Conservation (phyloP, 2,888 invertebrate genomes). For the Lymantria dispar region DNA sequence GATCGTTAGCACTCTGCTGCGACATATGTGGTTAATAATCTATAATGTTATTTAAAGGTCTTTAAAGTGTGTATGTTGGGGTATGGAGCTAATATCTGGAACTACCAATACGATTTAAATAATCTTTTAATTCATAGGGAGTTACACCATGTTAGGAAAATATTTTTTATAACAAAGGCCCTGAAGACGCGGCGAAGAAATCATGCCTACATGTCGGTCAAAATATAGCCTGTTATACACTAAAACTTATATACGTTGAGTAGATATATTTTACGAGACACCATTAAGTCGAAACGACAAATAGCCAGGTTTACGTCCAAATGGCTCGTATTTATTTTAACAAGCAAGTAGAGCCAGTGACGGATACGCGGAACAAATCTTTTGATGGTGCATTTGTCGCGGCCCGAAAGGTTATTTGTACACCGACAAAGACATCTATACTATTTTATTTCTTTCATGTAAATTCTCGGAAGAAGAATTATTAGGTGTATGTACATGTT, state of each 20-base stretch:
- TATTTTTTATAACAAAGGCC: too few relatives aligned
- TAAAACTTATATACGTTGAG: slow-evolving; percentile 16
- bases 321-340: slow-evolving; percentile 49
- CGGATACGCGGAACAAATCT: slow-evolving; percentile 53
- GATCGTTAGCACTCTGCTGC: too few relatives aligned
- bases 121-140: too few relatives aligned
- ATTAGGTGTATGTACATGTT: too few relatives aligned
- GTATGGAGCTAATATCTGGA: too few relatives aligned
- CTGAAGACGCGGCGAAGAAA: too few relatives aligned
- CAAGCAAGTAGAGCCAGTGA: slow-evolving; percentile 49
- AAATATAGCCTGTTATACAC: not conserved
- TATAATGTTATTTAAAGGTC: too few relatives aligned
- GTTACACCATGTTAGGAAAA: too few relatives aligned
- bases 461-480: slow-evolving; percentile 4
- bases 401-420: slow-evolving; percentile 37
- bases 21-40: too few relatives aligned
- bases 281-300: slow-evolving; percentile 37
- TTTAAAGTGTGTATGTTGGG: too few relatives aligned
- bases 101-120: too few relatives aligned
- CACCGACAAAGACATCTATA: slow-evolving; percentile 24
- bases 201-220: too few relatives aligned
- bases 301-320: slow-evolving; percentile 49
- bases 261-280: slow-evolving; percentile 27
- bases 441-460: slow-evolving; percentile 20
- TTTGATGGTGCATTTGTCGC: slow-evolving; percentile 52